phyloP scores from a whole-genome alignment of 2,797 vertebrate genomes.

The Eupleurogrammus muticus region DNA sequence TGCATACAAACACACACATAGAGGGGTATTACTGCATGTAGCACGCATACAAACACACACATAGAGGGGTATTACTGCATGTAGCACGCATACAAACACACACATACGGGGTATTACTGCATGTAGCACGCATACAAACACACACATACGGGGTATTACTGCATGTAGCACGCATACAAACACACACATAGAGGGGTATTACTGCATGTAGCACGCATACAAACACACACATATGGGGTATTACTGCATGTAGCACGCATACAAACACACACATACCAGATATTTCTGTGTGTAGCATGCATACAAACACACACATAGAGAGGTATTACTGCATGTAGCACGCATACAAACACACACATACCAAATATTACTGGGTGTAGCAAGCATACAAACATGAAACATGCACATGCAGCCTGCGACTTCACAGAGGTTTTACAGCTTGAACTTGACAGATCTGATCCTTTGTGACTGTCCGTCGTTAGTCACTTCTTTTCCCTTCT shows the following conservation, averaged over 20 bases:
- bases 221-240: neutral
- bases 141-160: too few species aligned
- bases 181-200: neutral
- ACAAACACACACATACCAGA: neutral
- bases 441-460: constrained; percentile 68
- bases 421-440: constrained; percentile 54
- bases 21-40: too few species aligned
- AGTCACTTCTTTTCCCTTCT: constrained; percentile 69
- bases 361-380: neutral
- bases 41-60: neutral
- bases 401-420: constrained; percentile 34
- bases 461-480: constrained; percentile 68
- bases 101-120: too few species aligned
- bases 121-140: neutral
- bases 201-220: too few species aligned
- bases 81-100: neutral
- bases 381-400: constrained; percentile 23
- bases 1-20: neutral
- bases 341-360: neutral
- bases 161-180: neutral
- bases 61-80: too few species aligned
- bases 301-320: neutral
- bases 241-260: too few species aligned
- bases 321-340: too few species aligned
- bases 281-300: too few species aligned